Evolutionary conservation across 2,888 invertebrate species (phyloP), one percentile per base, ranked within the genome.

Genomic region (Tanypteryx hageni): DNA sequence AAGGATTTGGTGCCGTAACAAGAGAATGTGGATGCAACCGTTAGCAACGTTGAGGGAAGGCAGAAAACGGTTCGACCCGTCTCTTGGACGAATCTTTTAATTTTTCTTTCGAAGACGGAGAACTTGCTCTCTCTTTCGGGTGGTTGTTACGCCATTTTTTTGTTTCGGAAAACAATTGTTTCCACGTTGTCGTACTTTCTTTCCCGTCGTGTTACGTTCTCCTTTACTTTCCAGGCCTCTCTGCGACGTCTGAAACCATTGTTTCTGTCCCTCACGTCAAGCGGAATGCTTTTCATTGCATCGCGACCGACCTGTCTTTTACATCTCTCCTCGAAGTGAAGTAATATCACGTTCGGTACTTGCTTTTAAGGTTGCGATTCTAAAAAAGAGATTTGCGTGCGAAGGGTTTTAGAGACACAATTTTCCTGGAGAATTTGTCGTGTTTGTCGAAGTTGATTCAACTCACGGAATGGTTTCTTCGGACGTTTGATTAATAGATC

Each of bases 31-130:
- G 82, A 16, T 2, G 85, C 14, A 31, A 61, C 86, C 59, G 58
- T 86, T 27, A 13, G 86, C 86, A 22, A 58, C 58, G 86, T 27
- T 44, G 27, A 61, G 59, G 86, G 11, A 86, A 76, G 76, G 61
- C 31, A 59, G 59, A 8, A 31, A 61, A 61, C 14, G 16, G 59
- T 22, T 22, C 61, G 61, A 86, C 61, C 82, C 13, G 58, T 59
- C 61, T 86, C 86, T 82, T 11, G 82, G 44, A 16, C 44, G 5
- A 44, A 10, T 59, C 58, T 86, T 61, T 86, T 57, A 22, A 18
- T 86, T 59, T 86, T 16, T 61, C 27, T 27, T 44, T 83, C 18
- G 83, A 83, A 83, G 31, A 56, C 31, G 11, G 27, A 31, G 56
- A 18, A 83, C 14, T 83, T n/a, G 11, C 64, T 64, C 64, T 64